Evolutionary conservation across 2,888 invertebrate species (phyloP).

Genomic region (Nezara viridula): DNA sequence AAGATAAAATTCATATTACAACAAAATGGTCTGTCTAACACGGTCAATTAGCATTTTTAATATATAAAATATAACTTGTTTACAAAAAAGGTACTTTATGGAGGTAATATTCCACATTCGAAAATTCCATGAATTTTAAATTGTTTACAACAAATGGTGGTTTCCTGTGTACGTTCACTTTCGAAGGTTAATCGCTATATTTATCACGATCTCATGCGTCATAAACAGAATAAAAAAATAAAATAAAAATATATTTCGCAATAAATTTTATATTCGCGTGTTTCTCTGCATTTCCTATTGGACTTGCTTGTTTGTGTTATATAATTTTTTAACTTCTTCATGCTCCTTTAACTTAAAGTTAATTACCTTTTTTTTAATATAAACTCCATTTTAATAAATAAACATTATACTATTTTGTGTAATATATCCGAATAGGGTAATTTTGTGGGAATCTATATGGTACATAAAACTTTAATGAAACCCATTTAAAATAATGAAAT

Average conservation of each 20-base stretch:
- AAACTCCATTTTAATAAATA: too few species aligned
- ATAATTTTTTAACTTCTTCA: not conserved
- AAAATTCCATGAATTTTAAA: slow-evolving; percentile 41
- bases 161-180: slow-evolving; percentile 37
- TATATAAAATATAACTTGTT: slow-evolving; percentile 6
- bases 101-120: not conserved
- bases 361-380: too few species aligned
- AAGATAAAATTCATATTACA: not conserved
- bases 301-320: not conserved
- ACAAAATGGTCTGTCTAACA: not conserved
- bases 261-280: not conserved
- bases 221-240: slow-evolving; percentile 6
- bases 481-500: too few species aligned
- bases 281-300: not conserved
- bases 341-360: too few species aligned
- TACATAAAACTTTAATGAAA: too few species aligned
- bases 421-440: too few species aligned
- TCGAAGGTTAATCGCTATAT: slow-evolving; percentile 33
- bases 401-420: too few species aligned
- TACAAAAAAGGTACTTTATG: not conserved
- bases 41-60: not conserved
- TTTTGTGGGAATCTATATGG: too few species aligned
- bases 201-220: slow-evolving; percentile 32
- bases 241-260: slow-evolving; percentile 1
- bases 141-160: slow-evolving; percentile 11